A percentile compares a stretch with the other conserved stretches of the same genome.
Conservation (phyloP, 1,140 invertebrate genomes). For the Brachionus manjavacas region DNA sequence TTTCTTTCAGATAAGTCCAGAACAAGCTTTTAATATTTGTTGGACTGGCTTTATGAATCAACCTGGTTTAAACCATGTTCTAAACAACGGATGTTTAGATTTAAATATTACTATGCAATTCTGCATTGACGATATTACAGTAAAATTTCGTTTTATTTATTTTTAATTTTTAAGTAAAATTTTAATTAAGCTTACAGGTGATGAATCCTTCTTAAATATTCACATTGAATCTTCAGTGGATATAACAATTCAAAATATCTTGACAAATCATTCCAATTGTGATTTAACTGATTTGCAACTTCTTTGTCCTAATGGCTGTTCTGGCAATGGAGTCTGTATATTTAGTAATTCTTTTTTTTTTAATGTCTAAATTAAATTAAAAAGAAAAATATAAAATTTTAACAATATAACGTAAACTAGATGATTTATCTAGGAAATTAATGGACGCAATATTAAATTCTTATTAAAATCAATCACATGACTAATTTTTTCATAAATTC, state of each 20-base stretch:
- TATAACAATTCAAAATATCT: not conserved
- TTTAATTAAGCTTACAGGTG: not conserved
- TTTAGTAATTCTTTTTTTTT: constrained; percentile 5
- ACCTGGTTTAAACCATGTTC: not conserved
- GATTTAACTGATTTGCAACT: not conserved
- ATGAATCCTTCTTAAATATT: not conserved
- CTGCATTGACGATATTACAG: not conserved
- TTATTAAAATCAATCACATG: too few species aligned
- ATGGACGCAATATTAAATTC: too few species aligned
- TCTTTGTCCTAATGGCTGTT: not conserved
- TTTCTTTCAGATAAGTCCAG: not conserved
- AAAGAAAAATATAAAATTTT: too few species aligned
- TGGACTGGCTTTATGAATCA: not conserved
- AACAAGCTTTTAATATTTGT: not conserved
- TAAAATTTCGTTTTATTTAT: not conserved
- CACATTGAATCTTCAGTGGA: not conserved
- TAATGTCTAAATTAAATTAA: not conserved
- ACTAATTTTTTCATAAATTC: too few species aligned
- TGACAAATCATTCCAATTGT: not conserved
- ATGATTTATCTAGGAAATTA: too few species aligned
- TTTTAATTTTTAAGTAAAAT: not conserved
- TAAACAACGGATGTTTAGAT: not conserved
- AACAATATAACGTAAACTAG: too few species aligned
- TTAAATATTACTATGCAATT: not conserved
- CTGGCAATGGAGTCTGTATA: not conserved